Evolutionary conservation across 2,113 vertebrate species (phyloP), one percentile per base, ranked within the genome.

Genomic region (Herpailurus yagouaroundi): DNA sequence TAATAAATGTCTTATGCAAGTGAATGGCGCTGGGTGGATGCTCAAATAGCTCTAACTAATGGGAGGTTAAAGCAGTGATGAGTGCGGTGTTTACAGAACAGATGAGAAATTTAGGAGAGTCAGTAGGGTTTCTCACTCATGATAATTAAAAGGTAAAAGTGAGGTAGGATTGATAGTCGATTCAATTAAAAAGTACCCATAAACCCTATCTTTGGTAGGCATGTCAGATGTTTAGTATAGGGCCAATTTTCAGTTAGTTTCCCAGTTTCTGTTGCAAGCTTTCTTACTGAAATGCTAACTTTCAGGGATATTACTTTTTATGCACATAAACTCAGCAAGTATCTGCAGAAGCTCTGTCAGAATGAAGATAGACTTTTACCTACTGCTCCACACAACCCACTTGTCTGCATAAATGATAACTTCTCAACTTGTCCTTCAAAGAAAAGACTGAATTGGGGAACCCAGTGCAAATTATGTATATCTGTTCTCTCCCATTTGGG

Each of bases 101-200:
- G 10, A 45, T 33, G 33, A 76, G 94, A 97, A 95, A n/a, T 76
- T 66, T 69, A 63, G 29, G 19, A 41, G 12, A 45, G 8, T 81
- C 16, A 29, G 3, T 45, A 88, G 25, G 4, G 1, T 60, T 97
- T 96, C 52, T 84, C 66, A 81, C 18, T 45, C 9, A 71, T 18
- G 27, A 4, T 66, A 69, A 96, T 97, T 97, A 97, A 92, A 92
- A 80, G 50, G 41, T 76, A 89, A 93, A 27, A 76, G 7, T 66
- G 8, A 82, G 77, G 4, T 23, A 74, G 33, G 14, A 64, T 69
- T 15, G 18, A 55, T 19, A 81, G n/a, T 81, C 6, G 9, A 63
- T 83, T 95, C 38, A 74, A 86, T 83, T 88, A 14, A 94, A 79
- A 92, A 83, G 64, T 91, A 68, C 19, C 31, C 29, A 12, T 57